Evolutionary conservation across 2,888 invertebrate species (phyloP).

Genomic region (Dicycla oo): DNA sequence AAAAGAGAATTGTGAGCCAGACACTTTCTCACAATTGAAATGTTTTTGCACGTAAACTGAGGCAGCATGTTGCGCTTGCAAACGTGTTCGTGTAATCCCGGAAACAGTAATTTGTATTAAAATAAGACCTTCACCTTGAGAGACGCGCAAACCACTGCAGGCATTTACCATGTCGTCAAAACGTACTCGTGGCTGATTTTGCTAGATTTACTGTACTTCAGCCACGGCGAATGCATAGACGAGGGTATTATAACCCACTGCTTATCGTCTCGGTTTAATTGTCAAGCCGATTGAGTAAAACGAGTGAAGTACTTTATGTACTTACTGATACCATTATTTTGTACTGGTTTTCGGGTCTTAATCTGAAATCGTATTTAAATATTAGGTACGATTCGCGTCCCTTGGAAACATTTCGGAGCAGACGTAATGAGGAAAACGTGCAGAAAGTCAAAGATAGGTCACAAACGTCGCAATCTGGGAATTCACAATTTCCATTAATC

Average conservation of each 20-base stretch:
- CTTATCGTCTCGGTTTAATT: slow-evolving; percentile 28
- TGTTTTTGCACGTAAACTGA: background rate
- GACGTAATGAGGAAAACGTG: background rate
- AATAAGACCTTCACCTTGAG: slow-evolving; percentile 48
- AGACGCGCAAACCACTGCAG: slow-evolving; percentile 23
- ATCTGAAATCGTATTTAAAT: slow-evolving; percentile 4
- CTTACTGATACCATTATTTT: slow-evolving; percentile 18
- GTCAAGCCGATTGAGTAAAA: slow-evolving; percentile 22
- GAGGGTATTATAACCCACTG: slow-evolving; percentile 4
- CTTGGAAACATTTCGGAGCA: slow-evolving; percentile 1
- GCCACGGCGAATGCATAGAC: slow-evolving; percentile 5
- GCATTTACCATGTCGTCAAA: slow-evolving; percentile 12
- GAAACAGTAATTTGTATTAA: slow-evolving; percentile 34
- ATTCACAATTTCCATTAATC: background rate
- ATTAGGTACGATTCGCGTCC: background rate
- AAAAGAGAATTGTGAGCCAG: slow-evolving; percentile 22
- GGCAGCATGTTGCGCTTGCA: background rate
- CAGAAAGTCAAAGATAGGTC: background rate
- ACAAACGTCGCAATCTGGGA: background rate
- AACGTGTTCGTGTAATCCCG: slow-evolving; percentile 21
- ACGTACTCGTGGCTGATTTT: background rate
- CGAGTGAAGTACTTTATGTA: slow-evolving; percentile 18
- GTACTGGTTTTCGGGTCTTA: slow-evolving; percentile 17
- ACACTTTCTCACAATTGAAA: slow-evolving; percentile 35
- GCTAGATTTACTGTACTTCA: slow-evolving; percentile 18